A percentile compares a stretch with the other conserved stretches of the same genome.
These are phyloP conservation scores for Petrocephalus schoutedeni DNA, from an alignment of 2,797 vertebrate genomes.

Conservation along the genomic window DNA sequence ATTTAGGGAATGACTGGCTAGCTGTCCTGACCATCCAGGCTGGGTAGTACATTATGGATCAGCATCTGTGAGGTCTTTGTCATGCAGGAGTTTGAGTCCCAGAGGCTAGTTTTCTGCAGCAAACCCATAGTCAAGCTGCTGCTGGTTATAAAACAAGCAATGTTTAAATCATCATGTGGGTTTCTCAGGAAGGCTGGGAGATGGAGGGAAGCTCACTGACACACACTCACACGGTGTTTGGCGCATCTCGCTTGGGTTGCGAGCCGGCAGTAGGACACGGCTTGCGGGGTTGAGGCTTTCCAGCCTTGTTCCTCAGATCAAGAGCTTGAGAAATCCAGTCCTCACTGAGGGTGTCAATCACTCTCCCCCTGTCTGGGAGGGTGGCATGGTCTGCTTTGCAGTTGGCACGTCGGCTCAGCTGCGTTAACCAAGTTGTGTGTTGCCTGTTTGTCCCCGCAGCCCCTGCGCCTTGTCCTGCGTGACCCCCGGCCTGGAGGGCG, in stretches of 20 bases:
- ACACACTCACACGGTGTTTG: not conserved
- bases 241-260: not conserved
- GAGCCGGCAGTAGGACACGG: not conserved
- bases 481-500: conserved; percentile 48
- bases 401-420: not conserved
- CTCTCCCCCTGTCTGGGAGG: not conserved
- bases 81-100: not conserved
- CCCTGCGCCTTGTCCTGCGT: conserved; percentile 25
- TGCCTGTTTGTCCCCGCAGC: conserved; percentile 27
- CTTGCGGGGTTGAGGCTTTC: not conserved
- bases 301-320: not conserved
- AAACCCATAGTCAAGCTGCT: not conserved
- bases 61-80: not conserved
- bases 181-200: not conserved
- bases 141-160: not conserved
- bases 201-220: not conserved
- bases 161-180: not conserved
- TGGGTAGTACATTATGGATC: not conserved
- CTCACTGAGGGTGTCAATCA: too few relatives aligned
- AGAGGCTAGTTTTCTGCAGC: not conserved
- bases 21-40: not conserved
- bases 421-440: not conserved
- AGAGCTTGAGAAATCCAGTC: too few relatives aligned
- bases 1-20: not conserved
- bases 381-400: not conserved